Evolutionary conservation across 2,888 invertebrate species (phyloP).

Genomic region (Sinotaia quadrata): DNA sequence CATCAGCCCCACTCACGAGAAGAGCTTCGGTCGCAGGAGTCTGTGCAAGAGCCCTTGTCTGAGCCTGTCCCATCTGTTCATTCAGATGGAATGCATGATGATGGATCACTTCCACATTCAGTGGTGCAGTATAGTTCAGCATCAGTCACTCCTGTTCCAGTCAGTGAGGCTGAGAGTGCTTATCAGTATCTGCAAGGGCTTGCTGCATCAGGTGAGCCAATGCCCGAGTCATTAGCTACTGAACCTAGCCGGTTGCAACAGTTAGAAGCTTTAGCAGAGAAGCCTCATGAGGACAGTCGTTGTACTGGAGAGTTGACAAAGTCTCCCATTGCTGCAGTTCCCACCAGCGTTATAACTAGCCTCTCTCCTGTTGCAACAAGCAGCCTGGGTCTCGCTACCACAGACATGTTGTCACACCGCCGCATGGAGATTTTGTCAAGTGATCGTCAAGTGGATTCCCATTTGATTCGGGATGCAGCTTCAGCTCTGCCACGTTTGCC

Average conservation of each 20-base stretch:
- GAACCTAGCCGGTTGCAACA: constrained; percentile 37
- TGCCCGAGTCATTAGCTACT: constrained; percentile 24
- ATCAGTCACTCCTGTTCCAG: constrained; percentile 13
- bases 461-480: constrained; percentile 41
- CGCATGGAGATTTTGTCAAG: constrained; percentile 56
- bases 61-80: constrained; percentile 20
- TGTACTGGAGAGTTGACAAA: constrained; percentile 20
- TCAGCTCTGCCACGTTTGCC: constrained; percentile 37
- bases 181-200: constrained; percentile 24
- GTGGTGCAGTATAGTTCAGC: constrained; percentile 13
- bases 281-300: constrained; percentile 37
- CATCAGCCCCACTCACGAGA: constrained; percentile 19
- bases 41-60: constrained; percentile 19
- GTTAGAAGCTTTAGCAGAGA: constrained; percentile 42
- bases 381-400: constrained; percentile 6
- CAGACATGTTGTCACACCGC: constrained; percentile 52
- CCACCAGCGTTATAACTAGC: constrained; percentile 43
- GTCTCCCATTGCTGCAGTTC: constrained; percentile 31
- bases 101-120: constrained; percentile 20
- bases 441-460: constrained; percentile 50
- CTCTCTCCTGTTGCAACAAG: constrained; percentile 36
- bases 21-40: constrained; percentile 21
- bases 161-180: constrained; percentile 23
- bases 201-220: constrained; percentile 14
- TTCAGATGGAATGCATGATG: constrained; percentile 22